phyloP scores from a whole-genome alignment of 2,888 invertebrate genomes.

The Stegana nigrithorax region DNA sequence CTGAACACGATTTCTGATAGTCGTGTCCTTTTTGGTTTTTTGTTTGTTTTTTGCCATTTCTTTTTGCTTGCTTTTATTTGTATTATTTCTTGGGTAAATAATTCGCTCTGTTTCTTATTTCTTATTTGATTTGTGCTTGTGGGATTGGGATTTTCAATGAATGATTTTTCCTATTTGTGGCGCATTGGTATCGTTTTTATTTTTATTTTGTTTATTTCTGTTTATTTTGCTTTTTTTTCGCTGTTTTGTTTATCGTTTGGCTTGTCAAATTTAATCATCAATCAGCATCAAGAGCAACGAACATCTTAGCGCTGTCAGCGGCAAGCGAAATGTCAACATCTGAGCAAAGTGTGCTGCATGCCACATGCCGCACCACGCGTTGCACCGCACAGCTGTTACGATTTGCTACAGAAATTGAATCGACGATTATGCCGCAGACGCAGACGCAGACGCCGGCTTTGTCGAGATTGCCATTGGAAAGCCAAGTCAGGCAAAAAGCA shows the following conservation, averaged over 20 bases:
- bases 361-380: too few relatives aligned
- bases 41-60: not conserved
- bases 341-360: too few relatives aligned
- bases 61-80: not conserved
- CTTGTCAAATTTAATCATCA: constrained; percentile 19
- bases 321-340: not conserved
- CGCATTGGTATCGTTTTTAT: not conserved
- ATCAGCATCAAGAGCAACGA: constrained; percentile 7
- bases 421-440: too few relatives aligned
- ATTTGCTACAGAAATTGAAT: too few relatives aligned
- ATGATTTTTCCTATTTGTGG: not conserved
- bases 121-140: not conserved
- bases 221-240: not conserved
- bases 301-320: not conserved
- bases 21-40: not conserved
- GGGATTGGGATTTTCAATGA: not conserved
- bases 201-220: not conserved
- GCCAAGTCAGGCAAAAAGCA: not conserved
- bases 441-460: not conserved
- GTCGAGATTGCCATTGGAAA: not conserved
- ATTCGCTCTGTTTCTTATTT: too few relatives aligned
- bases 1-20: not conserved
- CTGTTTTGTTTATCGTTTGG: too few relatives aligned
- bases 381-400: too few relatives aligned
- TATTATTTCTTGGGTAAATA: too few relatives aligned